Percentiles rank a stretch among this genome's conserved stretches.
phyloP scores from a whole-genome alignment of 2,113 vertebrate species.

The Pituophis catenifer region DNA sequence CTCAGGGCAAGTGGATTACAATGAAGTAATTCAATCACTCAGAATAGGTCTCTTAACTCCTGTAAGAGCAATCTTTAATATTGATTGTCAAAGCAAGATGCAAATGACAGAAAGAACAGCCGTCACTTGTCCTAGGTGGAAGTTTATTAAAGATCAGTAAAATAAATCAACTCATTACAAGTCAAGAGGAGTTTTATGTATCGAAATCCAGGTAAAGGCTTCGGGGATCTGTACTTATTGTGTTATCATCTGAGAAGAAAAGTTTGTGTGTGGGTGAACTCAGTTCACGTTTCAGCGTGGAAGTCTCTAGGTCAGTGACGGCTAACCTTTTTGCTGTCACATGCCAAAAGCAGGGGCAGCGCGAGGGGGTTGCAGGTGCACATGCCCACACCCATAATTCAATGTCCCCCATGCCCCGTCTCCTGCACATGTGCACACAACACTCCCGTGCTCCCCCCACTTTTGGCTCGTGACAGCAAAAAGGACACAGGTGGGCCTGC shows the following conservation, averaged over 20 bases:
- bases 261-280: background rate
- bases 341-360: no score
- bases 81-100: slow-evolving; percentile 46
- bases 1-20: slow-evolving; percentile 43
- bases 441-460: no score
- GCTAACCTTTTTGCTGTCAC: no score
- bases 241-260: background rate
- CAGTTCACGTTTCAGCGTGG: background rate
- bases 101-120: slow-evolving; percentile 26
- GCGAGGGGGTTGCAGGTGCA: no score
- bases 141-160: slow-evolving; percentile 31
- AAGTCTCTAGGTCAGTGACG: no score
- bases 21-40: slow-evolving; percentile 43
- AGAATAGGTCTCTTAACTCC: slow-evolving; percentile 40
- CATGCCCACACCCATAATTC: no score
- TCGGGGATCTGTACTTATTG: background rate
- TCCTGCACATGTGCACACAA: no score
- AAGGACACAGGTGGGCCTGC: no score
- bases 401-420: no score
- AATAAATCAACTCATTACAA: background rate
- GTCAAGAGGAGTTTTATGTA: background rate
- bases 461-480: no score
- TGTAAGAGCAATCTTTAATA: slow-evolving; percentile 47
- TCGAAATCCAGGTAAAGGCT: background rate
- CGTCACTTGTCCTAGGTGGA: slow-evolving; percentile 9